These are phyloP conservation scores for Sesia bembeciformis DNA, from an alignment of 2,888 invertebrate species.

Conservation along the genomic window DNA sequence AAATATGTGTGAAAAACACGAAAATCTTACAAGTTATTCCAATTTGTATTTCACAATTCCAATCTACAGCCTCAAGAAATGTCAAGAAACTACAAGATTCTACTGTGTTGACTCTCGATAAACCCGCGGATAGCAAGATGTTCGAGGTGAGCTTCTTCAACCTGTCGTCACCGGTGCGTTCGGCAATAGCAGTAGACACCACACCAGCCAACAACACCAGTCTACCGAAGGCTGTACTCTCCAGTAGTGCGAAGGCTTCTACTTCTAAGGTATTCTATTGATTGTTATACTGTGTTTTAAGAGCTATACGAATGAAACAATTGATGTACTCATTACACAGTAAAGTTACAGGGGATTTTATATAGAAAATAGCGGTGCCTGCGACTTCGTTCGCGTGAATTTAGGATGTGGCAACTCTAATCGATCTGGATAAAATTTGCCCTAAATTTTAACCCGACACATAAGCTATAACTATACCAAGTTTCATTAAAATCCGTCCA, in stretches of 20 bases:
- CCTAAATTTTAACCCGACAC: too few species aligned
- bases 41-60: neutral
- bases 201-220: constrained; percentile 9
- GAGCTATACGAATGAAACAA: too few species aligned
- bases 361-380: too few species aligned
- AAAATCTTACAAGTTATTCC: neutral
- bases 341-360: too few species aligned
- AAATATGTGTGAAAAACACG: too few species aligned
- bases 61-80: constrained; percentile 43
- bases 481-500: too few species aligned
- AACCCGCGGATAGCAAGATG: constrained; percentile 24
- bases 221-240: constrained; percentile 46
- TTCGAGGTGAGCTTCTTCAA: constrained; percentile 65
- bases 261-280: constrained; percentile 24
- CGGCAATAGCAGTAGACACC: constrained; percentile 16
- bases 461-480: too few species aligned
- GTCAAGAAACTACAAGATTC: constrained; percentile 34
- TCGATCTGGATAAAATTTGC: too few species aligned
- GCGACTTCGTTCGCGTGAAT: too few species aligned
- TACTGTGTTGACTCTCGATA: neutral
- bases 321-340: too few species aligned
- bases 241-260: constrained; percentile 53
- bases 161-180: constrained; percentile 50
- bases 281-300: neutral
- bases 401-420: too few species aligned